Conservation (phyloP, 1,140 invertebrate genomes). For the Drosophila pseudoobscura region DNA sequence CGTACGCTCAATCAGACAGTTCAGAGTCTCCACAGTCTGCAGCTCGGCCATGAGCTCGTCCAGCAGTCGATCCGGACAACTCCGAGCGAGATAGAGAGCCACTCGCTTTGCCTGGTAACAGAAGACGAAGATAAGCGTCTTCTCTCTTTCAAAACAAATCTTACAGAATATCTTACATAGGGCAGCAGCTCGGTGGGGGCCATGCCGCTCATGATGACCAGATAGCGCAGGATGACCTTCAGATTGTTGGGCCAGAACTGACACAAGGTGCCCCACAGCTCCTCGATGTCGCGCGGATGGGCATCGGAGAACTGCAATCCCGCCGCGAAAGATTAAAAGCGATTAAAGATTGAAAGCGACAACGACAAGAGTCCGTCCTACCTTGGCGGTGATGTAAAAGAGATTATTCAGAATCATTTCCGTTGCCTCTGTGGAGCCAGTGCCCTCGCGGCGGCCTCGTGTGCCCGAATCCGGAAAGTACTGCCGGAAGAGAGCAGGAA, state of each 20-base stretch:
- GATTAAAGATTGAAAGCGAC: constrained; percentile 2
- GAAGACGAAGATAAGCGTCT: neutral
- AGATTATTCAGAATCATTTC: constrained; percentile 99
- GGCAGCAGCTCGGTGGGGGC: constrained; percentile 95
- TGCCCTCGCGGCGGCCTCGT: constrained; percentile 92
- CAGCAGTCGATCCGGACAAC: constrained; percentile 94
- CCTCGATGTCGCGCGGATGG: constrained; percentile 97
- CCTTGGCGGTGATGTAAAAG: constrained; percentile 98
- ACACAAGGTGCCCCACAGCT: constrained; percentile 97
- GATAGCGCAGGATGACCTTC: constrained; percentile 98
- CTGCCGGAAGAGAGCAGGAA: constrained; percentile 80
- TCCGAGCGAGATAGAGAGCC: constrained; percentile 94
- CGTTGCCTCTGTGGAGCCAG: constrained; percentile 99
- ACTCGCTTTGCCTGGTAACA: constrained; percentile 94
- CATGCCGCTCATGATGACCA: constrained; percentile 98
- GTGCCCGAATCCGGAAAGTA: constrained; percentile 89
- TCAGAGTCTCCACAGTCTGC: constrained; percentile 97
- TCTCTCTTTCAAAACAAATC: neutral
- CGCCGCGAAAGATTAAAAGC: neutral
- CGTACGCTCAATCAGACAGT: constrained; percentile 96
- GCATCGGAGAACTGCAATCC: constrained; percentile 93
- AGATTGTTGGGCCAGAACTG: constrained; percentile 98
- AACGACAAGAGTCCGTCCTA: constrained; percentile 78
- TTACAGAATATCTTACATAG: constrained; percentile 87
- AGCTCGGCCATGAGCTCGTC: constrained; percentile 99